Evolutionary conservation across 2,888 invertebrate species (phyloP), one percentile per base, ranked within the genome.

Genomic region (Acleris laterana): DNA sequence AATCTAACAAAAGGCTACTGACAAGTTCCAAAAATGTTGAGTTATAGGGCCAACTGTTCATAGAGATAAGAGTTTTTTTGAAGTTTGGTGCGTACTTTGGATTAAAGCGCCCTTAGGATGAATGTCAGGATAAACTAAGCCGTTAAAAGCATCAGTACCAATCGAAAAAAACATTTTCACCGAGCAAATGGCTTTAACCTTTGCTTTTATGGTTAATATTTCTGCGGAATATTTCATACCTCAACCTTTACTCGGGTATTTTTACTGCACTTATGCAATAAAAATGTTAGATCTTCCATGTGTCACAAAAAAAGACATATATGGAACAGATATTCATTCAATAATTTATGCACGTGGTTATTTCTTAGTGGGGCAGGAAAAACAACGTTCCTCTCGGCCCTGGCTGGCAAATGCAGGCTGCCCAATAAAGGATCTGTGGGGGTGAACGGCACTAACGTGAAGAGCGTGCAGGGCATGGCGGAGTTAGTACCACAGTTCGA

Each of bases 401-500:
- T 94, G 51, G 94, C 94, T n/a, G 94, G 93, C 7, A 93, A 91
- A 80, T 88, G 90, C 68, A 86, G 83, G 51, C 80, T 94, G 63
- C 88, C 87, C 1, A 78, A 78, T 0, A 90, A 92, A 1, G 89
- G 93, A 44, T 77, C 76, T 1, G 87, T 94, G 58, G 84, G 88
- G n/a, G 80, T 90, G 46, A 87, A 89, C 63, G 83, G 88, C 1
- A 87, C 88, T 81, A 85, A 94, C 76, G 89, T 94, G 72, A 90
- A 93, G 57, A 78, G 78, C 1, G 69, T 81, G 49, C 75, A 77
- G 85, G 71, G 94, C 84, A 63, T 94, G 1, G 81, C 87, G 5
- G 93, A 92, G 68, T 82, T 96, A 55, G 94, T 96, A 1, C 95
- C 96, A 6, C 96, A 96, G 76, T 94, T 94, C 63, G 95, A 96